These are phyloP conservation scores for Peromyscus attwateri DNA, from an alignment of 2,797 vertebrate genomes.

Conservation along the genomic window DNA sequence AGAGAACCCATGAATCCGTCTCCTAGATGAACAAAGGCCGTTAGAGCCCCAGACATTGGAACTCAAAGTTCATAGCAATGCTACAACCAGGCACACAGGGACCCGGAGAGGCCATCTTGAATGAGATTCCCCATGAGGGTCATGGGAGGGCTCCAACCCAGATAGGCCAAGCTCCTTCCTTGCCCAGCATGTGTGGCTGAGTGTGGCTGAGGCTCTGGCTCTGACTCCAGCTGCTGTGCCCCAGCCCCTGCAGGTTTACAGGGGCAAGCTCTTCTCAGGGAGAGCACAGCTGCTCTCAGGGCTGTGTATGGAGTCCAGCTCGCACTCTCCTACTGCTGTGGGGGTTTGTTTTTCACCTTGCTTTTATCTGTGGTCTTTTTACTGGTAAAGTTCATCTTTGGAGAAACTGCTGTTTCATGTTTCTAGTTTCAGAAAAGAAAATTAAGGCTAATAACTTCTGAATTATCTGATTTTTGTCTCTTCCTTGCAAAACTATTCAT, in stretches of 20 bases:
- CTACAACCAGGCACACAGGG: rapidly evolving
- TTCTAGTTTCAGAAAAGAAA: slow-evolving; percentile 22
- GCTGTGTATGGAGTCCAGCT: rapidly evolving
- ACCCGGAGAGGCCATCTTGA: background rate
- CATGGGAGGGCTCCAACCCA: background rate
- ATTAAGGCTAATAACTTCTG: background rate
- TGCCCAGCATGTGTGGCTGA: background rate
- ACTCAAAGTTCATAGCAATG: background rate
- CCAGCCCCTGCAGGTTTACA: background rate
- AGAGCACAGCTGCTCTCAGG: rapidly evolving
- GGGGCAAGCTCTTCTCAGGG: rapidly evolving
- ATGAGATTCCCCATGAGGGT: background rate
- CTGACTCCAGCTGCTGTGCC: rapidly evolving
- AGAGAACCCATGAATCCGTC: rapidly evolving
- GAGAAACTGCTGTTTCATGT: background rate
- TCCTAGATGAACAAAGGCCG: background rate
- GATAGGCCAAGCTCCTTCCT: background rate
- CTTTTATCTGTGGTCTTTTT: background rate
- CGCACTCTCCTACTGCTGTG: rapidly evolving
- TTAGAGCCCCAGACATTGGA: rapidly evolving
- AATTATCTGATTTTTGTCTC: background rate
- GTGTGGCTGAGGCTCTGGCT: background rate
- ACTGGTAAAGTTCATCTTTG: background rate
- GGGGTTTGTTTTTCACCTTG: background rate
- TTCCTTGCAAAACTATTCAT: background rate